Conservation (phyloP, 2,113 vertebrate species). For the Phyllopteryx taeniolatus region DNA sequence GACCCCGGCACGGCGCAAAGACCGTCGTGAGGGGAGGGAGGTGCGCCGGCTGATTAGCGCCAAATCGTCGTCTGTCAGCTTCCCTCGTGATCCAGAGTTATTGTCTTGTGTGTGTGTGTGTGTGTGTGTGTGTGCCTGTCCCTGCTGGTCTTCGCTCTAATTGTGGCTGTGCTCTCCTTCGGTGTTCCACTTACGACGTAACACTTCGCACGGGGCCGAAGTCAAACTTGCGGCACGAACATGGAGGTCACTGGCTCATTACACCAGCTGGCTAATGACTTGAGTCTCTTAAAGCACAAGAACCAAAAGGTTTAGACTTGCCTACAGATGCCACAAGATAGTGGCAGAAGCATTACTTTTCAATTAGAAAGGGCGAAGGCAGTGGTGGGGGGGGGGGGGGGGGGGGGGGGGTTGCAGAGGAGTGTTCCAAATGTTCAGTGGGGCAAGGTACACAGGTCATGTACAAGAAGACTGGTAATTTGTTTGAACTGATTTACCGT, state of each 20-base stretch:
- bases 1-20: neutral
- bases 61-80: neutral
- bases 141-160: conserved; percentile 62
- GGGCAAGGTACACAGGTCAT: too few relatives aligned
- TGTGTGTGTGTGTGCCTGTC: conserved; percentile 19
- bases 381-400: too few relatives aligned
- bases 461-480: too few relatives aligned
- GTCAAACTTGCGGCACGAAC: conserved; percentile 44
- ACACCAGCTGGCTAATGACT: neutral
- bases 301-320: neutral
- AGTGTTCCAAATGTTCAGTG: too few relatives aligned
- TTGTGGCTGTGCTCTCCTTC: conserved; percentile 67
- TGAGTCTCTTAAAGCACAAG: neutral
- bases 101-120: neutral
- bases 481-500: too few relatives aligned
- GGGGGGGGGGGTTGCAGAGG: too few relatives aligned
- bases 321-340: neutral
- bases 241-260: conserved; percentile 26
- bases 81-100: conserved; percentile 6
- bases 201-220: conserved; percentile 58
- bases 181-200: conserved; percentile 61
- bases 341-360: neutral
- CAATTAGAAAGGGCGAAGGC: neutral
- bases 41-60: neutral
- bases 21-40: neutral